A percentile compares a stretch with the other conserved stretches of the same genome.
Evolutionary conservation across 1,140 invertebrate species (phyloP).

Genomic region (Drosophila nebulosa): DNA sequence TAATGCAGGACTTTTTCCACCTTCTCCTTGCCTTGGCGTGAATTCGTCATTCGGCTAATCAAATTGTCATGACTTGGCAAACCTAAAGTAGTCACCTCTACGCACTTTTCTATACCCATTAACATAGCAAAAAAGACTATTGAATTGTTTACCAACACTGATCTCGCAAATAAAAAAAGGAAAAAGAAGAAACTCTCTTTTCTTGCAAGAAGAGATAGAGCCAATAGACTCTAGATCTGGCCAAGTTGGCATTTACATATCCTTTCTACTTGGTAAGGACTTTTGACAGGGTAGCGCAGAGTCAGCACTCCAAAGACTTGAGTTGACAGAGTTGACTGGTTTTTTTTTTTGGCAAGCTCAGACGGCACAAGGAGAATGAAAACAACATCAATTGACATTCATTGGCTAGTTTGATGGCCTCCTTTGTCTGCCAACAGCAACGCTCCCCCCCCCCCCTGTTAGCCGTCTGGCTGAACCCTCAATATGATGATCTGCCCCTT

Average conservation of each 20-base stretch:
- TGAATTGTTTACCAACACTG: too few relatives aligned
- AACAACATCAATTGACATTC: conserved; percentile 73
- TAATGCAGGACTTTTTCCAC: conserved; percentile 27
- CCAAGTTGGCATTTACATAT: too few relatives aligned
- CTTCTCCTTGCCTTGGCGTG: conserved; percentile 12
- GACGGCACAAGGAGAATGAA: conserved; percentile 41
- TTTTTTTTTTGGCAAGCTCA: conserved; percentile 3
- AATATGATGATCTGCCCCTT: conserved; percentile 12
- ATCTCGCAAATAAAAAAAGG: too few relatives aligned
- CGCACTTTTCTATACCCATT: not conserved
- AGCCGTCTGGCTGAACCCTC: not conserved
- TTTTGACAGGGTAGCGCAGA: not conserved
- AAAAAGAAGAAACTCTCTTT: too few relatives aligned
- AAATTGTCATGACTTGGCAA: conserved; percentile 62
- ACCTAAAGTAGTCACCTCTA: conserved; percentile 10
- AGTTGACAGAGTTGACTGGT: too few relatives aligned
- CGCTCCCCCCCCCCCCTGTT: not conserved
- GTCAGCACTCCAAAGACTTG: not conserved
- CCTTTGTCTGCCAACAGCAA: not conserved
- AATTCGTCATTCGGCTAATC: conserved; percentile 68
- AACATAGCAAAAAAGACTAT: too few relatives aligned
- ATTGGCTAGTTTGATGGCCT: conserved; percentile 70
- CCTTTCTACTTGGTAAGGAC: not conserved
- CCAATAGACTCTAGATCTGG: too few relatives aligned
- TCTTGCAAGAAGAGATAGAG: too few relatives aligned